A percentile compares a stretch with the other conserved stretches of the same genome.
phyloP scores from a whole-genome alignment of 2,888 invertebrate genomes.

The Scaptomyza cyrtandrae region DNA sequence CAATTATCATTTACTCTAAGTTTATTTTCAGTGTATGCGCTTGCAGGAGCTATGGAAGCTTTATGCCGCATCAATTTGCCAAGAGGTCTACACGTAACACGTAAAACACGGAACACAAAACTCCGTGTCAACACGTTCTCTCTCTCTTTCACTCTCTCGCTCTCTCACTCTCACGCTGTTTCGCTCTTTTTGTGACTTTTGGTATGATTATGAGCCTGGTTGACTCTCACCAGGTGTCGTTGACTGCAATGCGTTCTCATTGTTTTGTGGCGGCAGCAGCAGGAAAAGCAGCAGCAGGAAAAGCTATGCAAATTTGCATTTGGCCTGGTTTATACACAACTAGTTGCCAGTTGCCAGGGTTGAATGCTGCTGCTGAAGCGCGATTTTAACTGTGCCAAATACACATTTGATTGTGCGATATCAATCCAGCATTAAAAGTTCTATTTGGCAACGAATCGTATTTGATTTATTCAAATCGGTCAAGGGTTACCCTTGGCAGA shows the following conservation, averaged over 20 bases:
- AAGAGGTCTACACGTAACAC: slow-evolving; percentile 32
- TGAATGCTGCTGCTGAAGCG: neutral
- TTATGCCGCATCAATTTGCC: slow-evolving; percentile 19
- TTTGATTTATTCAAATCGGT: slow-evolving; percentile 40
- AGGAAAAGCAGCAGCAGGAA: slow-evolving; percentile 7
- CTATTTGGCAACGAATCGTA: slow-evolving; percentile 37
- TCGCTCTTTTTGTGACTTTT: neutral
- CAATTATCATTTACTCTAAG: neutral
- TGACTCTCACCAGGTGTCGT: slow-evolving; percentile 36
- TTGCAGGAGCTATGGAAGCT: slow-evolving; percentile 7
- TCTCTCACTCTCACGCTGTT: neutral
- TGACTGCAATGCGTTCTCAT: slow-evolving; percentile 50
- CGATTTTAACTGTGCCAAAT: slow-evolving; percentile 19
- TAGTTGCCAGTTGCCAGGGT: slow-evolving; percentile 10
- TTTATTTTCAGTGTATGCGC: slow-evolving; percentile 3
- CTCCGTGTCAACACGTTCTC: slow-evolving; percentile 17
- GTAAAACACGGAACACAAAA: slow-evolving; percentile 29
- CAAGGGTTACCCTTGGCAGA: slow-evolving; percentile 69
- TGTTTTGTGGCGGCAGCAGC: slow-evolving; percentile 14
- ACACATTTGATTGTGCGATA: slow-evolving; percentile 19
- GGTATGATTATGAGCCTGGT: slow-evolving; percentile 4
- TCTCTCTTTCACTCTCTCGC: neutral
- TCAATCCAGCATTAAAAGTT: slow-evolving; percentile 30
- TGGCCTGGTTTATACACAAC: slow-evolving; percentile 34
- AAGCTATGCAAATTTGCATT: slow-evolving; percentile 30